A percentile compares a stretch with the other conserved stretches of the same genome.
These are phyloP conservation scores for Silurus aristotelis DNA, from an alignment of 2,797 vertebrate species.

Conservation along the genomic window DNA sequence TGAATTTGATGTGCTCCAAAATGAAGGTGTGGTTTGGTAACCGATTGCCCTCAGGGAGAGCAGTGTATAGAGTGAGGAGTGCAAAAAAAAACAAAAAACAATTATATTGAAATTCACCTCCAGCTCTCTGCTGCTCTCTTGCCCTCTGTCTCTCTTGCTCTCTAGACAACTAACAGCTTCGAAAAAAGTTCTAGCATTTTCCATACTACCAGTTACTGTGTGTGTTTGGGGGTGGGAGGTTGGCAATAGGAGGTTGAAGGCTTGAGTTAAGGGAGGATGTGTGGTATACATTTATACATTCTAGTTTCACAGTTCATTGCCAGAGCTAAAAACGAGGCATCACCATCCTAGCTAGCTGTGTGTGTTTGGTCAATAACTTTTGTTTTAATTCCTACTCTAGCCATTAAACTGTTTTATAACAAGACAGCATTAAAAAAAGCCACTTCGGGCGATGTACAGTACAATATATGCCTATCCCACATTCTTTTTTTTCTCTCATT, in stretches of 20 bases:
- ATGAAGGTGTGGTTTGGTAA: slow-evolving; percentile 16
- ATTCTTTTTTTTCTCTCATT: not conserved
- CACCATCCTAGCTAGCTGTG: not conserved
- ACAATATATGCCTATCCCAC: not conserved
- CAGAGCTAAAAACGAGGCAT: not conserved
- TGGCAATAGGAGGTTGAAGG: not conserved
- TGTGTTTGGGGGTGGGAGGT: not conserved
- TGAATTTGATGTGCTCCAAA: not conserved
- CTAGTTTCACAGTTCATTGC: not conserved
- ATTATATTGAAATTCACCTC: slow-evolving; percentile 28
- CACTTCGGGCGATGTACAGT: slow-evolving; percentile 17
- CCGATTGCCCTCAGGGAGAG: not conserved
- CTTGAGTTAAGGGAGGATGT: not conserved
- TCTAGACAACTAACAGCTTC: not conserved
- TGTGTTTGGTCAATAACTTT: slow-evolving; percentile 33
- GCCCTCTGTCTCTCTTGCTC: slow-evolving; percentile 17
- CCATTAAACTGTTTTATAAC: slow-evolving; percentile 34
- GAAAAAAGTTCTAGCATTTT: slow-evolving; percentile 7
- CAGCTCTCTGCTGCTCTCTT: not conserved
- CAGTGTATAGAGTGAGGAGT: not conserved
- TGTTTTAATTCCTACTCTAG: slow-evolving; percentile 3
- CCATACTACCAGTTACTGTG: not conserved
- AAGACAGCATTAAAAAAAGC: slow-evolving; percentile 16
- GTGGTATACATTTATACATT: not conserved
- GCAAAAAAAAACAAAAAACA: not conserved